Evolutionary conservation across 2,888 invertebrate genomes (phyloP).

Genomic region (Caenorhabditis uteleia): DNA sequence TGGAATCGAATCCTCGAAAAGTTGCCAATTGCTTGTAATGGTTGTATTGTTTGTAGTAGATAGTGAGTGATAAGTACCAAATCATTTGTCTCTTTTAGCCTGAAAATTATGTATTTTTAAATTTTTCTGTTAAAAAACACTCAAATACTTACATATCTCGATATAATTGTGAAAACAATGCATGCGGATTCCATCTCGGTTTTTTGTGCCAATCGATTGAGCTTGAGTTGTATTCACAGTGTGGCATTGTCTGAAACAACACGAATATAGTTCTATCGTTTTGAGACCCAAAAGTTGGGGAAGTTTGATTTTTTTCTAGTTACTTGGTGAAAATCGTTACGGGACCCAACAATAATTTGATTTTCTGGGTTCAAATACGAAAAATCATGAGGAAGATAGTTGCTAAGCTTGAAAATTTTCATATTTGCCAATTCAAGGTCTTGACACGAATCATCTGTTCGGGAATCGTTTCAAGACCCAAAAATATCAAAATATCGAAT

Average conservation of each 20-base stretch:
- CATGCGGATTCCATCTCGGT: slow-evolving; percentile 61
- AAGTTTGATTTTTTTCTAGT: no score
- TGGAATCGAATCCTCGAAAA: slow-evolving; percentile 50
- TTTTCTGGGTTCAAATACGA: no score
- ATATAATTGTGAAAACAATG: slow-evolving; percentile 43
- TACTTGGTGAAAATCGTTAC: no score
- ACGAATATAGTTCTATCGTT: neutral
- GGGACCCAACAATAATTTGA: no score
- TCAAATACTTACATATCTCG: slow-evolving; percentile 30
- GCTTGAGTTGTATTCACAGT: slow-evolving; percentile 14
- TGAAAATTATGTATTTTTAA: slow-evolving; percentile 8
- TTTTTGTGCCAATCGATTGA: slow-evolving; percentile 32
- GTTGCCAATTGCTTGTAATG: slow-evolving; percentile 45
- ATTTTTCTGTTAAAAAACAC: neutral
- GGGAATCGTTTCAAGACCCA: no score
- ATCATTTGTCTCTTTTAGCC: slow-evolving; percentile 45
- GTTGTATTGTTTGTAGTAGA: slow-evolving; percentile 38
- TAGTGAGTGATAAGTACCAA: slow-evolving; percentile 57
- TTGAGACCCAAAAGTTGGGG: neutral
- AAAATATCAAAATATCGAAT: no score
- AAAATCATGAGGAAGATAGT: no score
- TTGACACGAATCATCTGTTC: no score
- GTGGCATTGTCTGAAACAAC: slow-evolving; percentile 28
- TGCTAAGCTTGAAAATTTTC: no score
- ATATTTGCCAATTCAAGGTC: no score